Conservation (phyloP, 2,113 vertebrate genomes). For the Lucifuga dentata region DNA sequence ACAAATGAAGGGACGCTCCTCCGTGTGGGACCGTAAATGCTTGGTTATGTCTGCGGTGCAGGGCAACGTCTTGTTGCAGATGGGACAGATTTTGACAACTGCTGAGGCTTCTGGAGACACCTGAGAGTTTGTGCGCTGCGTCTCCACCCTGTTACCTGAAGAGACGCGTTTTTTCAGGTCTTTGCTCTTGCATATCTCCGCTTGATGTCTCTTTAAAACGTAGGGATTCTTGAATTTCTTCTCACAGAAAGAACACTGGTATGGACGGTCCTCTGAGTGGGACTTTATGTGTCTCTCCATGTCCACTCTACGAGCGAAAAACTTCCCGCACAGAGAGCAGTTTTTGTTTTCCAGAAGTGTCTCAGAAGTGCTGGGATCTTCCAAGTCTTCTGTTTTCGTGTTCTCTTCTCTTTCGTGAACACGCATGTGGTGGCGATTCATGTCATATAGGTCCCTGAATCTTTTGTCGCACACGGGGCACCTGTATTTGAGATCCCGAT, state of each 20-base stretch:
- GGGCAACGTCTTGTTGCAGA: constrained; percentile 72
- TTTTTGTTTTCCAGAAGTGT: constrained; percentile 63
- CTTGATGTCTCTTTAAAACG: constrained; percentile 75
- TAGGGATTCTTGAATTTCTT: constrained; percentile 79
- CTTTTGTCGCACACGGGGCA: constrained; percentile 73
- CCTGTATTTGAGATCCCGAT: constrained; percentile 74
- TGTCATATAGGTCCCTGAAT: constrained; percentile 79
- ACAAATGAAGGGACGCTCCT: constrained; percentile 76
- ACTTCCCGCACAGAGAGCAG: constrained; percentile 75
- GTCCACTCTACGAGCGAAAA: constrained; percentile 68
- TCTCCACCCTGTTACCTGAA: constrained; percentile 33
- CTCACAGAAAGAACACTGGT: constrained; percentile 69
- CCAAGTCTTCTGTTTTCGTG: constrained; percentile 22
- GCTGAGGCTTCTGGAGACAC: neutral
- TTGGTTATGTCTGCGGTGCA: constrained; percentile 74
- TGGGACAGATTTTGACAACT: constrained; percentile 73
- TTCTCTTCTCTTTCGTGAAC: constrained; percentile 69
- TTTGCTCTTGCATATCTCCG: constrained; percentile 75
- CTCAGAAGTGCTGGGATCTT: constrained; percentile 28
- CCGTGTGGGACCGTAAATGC: constrained; percentile 74
- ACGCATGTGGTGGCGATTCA: constrained; percentile 77
- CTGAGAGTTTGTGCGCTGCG: neutral
- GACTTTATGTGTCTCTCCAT: constrained; percentile 81
- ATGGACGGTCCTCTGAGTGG: constrained; percentile 78
- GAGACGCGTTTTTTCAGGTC: constrained; percentile 45